A percentile compares a stretch with the other conserved stretches of the same genome.
Conservation (phyloP, 2,797 vertebrate genomes). For the Podarcis lilfordi region DNA sequence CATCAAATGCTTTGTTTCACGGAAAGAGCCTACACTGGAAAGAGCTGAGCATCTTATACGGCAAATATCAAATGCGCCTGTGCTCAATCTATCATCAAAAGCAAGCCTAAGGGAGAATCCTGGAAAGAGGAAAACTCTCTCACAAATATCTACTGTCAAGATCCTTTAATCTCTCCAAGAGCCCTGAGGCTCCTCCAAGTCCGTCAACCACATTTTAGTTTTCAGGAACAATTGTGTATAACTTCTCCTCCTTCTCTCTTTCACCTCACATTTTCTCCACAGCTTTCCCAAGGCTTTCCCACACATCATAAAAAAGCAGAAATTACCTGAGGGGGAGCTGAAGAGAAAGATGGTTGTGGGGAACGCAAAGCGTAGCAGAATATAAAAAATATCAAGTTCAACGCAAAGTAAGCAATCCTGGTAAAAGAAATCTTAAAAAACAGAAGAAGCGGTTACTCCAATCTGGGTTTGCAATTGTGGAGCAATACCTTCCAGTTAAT, state of each 20-base stretch:
- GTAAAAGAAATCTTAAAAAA: neutral
- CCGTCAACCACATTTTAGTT: conserved; percentile 14
- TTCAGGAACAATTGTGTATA: neutral
- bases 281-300: neutral
- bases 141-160: conserved; percentile 30
- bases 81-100: conserved; percentile 8
- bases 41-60: neutral
- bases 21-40: neutral
- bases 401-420: neutral
- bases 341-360: neutral
- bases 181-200: neutral
- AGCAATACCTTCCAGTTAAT: neutral
- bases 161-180: conserved; percentile 20
- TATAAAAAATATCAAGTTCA: neutral
- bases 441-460: neutral
- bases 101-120: conserved; percentile 25
- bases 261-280: neutral
- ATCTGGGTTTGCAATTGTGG: neutral
- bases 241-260: neutral
- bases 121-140: conserved; percentile 26
- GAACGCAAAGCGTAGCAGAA: neutral
- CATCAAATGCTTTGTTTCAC: neutral
- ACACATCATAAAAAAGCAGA: conserved; percentile 1
- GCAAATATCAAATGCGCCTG: conserved; percentile 14
- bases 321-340: neutral